phyloP scores from a whole-genome alignment of 2,888 invertebrate species.

The Lypha dubia region DNA sequence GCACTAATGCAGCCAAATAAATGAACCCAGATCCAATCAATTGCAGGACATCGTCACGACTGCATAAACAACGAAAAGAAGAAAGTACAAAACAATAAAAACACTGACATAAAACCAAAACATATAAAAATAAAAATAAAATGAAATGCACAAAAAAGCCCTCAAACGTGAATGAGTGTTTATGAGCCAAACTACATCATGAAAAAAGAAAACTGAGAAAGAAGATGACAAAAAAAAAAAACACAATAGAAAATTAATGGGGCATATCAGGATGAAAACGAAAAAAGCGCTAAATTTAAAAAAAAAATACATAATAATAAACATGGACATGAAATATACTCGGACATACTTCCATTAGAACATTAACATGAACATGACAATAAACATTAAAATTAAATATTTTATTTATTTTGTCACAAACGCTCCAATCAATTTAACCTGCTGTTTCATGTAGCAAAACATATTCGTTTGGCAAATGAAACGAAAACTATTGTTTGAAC shows the following conservation, averaged over 20 bases:
- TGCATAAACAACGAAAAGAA: slow-evolving; percentile 51
- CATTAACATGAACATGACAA: slow-evolving; percentile 12
- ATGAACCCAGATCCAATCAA: slow-evolving; percentile 68
- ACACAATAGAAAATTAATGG: slow-evolving; percentile 24
- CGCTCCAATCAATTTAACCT: neutral
- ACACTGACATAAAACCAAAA: slow-evolving; percentile 14
- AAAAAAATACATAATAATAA: slow-evolving; percentile 5
- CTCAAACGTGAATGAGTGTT: slow-evolving; percentile 11
- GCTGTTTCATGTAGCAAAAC: neutral
- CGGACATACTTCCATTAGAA: neutral
- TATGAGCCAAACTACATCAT: slow-evolving; percentile 8
- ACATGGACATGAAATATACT: neutral
- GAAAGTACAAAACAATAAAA: too few relatives aligned
- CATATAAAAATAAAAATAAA: slow-evolving; percentile 20
- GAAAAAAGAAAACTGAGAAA: neutral
- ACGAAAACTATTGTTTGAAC: slow-evolving; percentile 47
- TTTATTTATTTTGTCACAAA: neutral
- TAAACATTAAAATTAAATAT: neutral
- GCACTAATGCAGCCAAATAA: slow-evolving; percentile 66
- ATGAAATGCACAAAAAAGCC: neutral
- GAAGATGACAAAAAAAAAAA: neutral
- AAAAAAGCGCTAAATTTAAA: slow-evolving; percentile 28
- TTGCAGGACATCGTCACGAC: slow-evolving; percentile 70
- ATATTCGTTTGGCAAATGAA: slow-evolving; percentile 34
- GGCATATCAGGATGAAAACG: slow-evolving; percentile 6